Evolutionary conservation across 2,888 invertebrate species (phyloP).

Genomic region (Helobdella robusta): DNA sequence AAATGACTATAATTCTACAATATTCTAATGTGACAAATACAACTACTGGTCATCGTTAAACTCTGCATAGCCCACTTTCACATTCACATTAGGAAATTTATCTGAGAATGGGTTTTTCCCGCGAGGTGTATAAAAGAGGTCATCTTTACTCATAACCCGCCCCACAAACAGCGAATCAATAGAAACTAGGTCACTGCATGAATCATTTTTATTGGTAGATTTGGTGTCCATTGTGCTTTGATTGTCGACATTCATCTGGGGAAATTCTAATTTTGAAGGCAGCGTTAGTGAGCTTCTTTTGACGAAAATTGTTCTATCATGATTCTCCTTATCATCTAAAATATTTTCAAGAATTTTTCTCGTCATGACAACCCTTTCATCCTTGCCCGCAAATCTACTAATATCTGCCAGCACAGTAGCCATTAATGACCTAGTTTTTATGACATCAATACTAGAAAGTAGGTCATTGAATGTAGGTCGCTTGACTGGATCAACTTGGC

Average conservation of each 20-base stretch:
- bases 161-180: slow-evolving; percentile 62
- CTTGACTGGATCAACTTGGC: slow-evolving; percentile 75
- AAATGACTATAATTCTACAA: too few species aligned
- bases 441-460: slow-evolving; percentile 55
- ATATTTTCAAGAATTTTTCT: slow-evolving; percentile 34
- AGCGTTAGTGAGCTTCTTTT: background rate
- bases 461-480: slow-evolving; percentile 78
- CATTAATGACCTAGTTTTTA: slow-evolving; percentile 40
- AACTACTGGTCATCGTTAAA: too few species aligned
- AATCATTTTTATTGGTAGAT: too few species aligned
- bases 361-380: slow-evolving; percentile 38
- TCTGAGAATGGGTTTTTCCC: slow-evolving; percentile 39
- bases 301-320: background rate
- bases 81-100: too few species aligned
- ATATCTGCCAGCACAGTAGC: slow-evolving; percentile 35
- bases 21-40: too few species aligned
- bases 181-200: slow-evolving; percentile 55
- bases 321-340: slow-evolving; percentile 20
- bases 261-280: background rate
- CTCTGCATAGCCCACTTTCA: too few species aligned
- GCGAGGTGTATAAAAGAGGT: slow-evolving; percentile 47
- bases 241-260: background rate
- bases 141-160: slow-evolving; percentile 65
- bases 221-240: background rate
- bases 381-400: slow-evolving; percentile 30